Evolutionary conservation across 2,888 invertebrate species (phyloP).

Genomic region (Pachymerium ferrugineum): DNA sequence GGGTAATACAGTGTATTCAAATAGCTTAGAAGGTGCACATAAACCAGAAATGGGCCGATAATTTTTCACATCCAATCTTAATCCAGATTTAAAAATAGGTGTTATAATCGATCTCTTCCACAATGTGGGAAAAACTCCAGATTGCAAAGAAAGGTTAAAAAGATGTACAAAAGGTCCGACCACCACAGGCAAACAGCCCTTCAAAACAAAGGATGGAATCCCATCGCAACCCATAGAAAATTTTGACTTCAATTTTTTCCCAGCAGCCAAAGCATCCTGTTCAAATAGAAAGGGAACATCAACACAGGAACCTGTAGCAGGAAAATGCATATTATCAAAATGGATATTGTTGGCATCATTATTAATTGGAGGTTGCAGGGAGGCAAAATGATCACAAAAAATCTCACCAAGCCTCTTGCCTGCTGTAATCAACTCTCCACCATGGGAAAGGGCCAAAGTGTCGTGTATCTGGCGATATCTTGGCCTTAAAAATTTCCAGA

Average conservation of each 20-base stretch:
- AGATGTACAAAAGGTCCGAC: background rate
- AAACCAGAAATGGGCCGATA: background rate
- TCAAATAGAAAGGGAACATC: no score
- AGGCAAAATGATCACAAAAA: background rate
- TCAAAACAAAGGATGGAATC: background rate
- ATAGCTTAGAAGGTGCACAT: background rate
- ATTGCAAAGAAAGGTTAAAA: background rate
- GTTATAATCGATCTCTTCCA: background rate
- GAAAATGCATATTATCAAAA: no score
- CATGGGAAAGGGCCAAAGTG: background rate
- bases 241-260: no score
- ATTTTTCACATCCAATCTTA: background rate
- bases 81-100: background rate
- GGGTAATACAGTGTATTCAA: background rate
- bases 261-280: no score
- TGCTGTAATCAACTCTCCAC: background rate
- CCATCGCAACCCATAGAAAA: background rate
- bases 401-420: background rate
- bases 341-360: background rate
- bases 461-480: background rate
- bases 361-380: background rate
- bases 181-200: background rate
- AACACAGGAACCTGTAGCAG: no score
- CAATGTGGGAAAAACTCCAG: background rate
- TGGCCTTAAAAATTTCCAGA: background rate